Conservation (phyloP, 1,140 invertebrate genomes). For the Mesaphorura yosii region DNA sequence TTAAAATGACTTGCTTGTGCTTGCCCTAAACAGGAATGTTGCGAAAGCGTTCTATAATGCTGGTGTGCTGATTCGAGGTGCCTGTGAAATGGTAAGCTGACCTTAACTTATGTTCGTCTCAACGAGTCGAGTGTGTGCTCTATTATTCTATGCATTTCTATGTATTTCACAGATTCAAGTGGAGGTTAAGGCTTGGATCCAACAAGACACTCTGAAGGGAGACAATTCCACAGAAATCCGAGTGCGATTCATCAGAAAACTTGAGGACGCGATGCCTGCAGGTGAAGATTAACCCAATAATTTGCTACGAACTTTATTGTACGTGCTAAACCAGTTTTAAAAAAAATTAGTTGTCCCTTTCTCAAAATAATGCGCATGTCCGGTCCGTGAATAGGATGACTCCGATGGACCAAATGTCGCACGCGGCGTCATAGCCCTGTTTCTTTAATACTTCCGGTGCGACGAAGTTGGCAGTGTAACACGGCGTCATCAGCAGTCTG, state of each 20-base stretch:
- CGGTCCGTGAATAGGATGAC: slow-evolving; percentile 90
- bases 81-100: slow-evolving; percentile 96
- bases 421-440: slow-evolving; percentile 95
- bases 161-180: no score
- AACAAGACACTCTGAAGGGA: slow-evolving; percentile 88
- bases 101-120: no score
- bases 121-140: no score
- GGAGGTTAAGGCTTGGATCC: slow-evolving; percentile 54
- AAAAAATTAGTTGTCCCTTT: no score
- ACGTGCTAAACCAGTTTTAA: no score
- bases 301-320: not conserved
- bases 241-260: slow-evolving; percentile 86
- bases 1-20: no score
- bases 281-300: slow-evolving; percentile 72
- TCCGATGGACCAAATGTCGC: slow-evolving; percentile 97
- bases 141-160: no score
- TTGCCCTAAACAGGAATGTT: no score
- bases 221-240: slow-evolving; percentile 87
- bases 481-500: slow-evolving; percentile 96
- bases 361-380: no score
- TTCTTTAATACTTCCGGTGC: slow-evolving; percentile 95
- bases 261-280: slow-evolving; percentile 94
- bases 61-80: slow-evolving; percentile 85
- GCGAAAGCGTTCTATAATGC: no score
- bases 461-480: slow-evolving; percentile 97